Evolutionary conservation across 1,140 invertebrate species (phyloP).

Genomic region (Leguminivora glycinivorella): DNA sequence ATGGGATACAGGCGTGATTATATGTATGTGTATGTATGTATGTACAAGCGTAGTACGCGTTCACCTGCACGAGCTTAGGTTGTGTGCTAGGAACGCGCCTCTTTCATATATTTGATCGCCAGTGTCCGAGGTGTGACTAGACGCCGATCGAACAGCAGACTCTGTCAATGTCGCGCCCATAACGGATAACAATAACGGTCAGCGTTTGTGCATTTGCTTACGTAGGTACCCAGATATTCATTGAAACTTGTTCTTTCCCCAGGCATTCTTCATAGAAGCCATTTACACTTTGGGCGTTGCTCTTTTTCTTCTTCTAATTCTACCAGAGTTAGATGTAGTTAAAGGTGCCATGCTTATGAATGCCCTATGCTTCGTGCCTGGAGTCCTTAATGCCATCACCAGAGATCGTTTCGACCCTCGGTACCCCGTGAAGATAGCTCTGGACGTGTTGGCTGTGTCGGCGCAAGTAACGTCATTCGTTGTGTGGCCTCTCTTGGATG

Average conservation of each 20-base stretch:
- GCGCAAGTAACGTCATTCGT: slow-evolving; percentile 93
- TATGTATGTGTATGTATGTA: too few relatives aligned
- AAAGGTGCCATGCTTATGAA: slow-evolving; percentile 96
- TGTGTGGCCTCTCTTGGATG: slow-evolving; percentile 90
- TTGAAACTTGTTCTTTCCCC: slow-evolving; percentile 48
- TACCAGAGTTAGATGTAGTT: slow-evolving; percentile 94
- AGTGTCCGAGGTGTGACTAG: too few relatives aligned
- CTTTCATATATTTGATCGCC: too few relatives aligned
- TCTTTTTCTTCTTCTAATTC: slow-evolving; percentile 89
- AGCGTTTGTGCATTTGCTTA: too few relatives aligned
- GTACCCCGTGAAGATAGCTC: slow-evolving; percentile 85
- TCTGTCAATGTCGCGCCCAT: too few relatives aligned
- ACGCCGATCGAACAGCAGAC: too few relatives aligned
- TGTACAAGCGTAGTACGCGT: too few relatives aligned
- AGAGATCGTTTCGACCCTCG: slow-evolving; percentile 87
- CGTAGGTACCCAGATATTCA: background rate
- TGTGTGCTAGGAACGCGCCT: too few relatives aligned
- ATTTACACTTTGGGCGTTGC: slow-evolving; percentile 92
- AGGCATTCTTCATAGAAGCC: slow-evolving; percentile 89
- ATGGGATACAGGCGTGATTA: too few relatives aligned
- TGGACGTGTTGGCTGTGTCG: slow-evolving; percentile 89
- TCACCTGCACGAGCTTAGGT: too few relatives aligned
- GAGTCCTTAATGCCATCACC: slow-evolving; percentile 84
- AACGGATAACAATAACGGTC: too few relatives aligned
- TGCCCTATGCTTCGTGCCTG: slow-evolving; percentile 92